A percentile compares a stretch with the other conserved stretches of the same genome.
phyloP scores from a whole-genome alignment of 2,797 vertebrate species.

The Micrastur ruficollis region DNA sequence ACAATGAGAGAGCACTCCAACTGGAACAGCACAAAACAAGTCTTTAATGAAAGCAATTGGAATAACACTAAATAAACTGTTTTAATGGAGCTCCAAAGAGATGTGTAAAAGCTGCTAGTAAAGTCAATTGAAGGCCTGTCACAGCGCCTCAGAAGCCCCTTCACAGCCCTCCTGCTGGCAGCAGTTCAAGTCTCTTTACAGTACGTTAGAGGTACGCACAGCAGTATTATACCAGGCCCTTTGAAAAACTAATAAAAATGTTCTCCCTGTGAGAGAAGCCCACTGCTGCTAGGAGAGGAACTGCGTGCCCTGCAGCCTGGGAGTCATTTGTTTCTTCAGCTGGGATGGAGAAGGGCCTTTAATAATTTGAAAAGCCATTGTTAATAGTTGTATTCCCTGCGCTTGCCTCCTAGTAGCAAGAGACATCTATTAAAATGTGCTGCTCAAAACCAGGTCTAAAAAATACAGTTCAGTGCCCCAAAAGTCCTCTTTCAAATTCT shows the following conservation, averaged over 20 bases:
- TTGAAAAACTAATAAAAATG: conserved; percentile 25
- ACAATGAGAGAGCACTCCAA: not conserved
- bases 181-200: conserved; percentile 5
- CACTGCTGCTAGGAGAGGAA: not conserved
- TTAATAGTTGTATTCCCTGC: not conserved
- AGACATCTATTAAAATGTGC: not conserved
- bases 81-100: conserved; percentile 34
- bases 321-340: conserved; percentile 8
- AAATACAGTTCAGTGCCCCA: not conserved
- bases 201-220: not conserved
- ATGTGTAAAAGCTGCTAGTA: conserved; percentile 23
- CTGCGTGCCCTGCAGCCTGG: not conserved
- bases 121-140: conserved; percentile 51
- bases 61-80: conserved; percentile 53
- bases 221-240: not conserved
- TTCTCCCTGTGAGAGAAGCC: not conserved
- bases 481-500: not conserved
- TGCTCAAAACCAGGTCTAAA: not conserved
- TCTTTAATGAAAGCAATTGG: conserved; percentile 42
- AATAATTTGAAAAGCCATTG: not conserved
- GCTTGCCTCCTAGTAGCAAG: not conserved
- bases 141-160: conserved; percentile 11
- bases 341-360: not conserved
- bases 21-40: conserved; percentile 19
- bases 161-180: conserved; percentile 3